Percentiles rank a stretch among this genome's conserved stretches.
Conservation (phyloP, 2,113 vertebrate genomes). For the Myrmophylax atrothorax region DNA sequence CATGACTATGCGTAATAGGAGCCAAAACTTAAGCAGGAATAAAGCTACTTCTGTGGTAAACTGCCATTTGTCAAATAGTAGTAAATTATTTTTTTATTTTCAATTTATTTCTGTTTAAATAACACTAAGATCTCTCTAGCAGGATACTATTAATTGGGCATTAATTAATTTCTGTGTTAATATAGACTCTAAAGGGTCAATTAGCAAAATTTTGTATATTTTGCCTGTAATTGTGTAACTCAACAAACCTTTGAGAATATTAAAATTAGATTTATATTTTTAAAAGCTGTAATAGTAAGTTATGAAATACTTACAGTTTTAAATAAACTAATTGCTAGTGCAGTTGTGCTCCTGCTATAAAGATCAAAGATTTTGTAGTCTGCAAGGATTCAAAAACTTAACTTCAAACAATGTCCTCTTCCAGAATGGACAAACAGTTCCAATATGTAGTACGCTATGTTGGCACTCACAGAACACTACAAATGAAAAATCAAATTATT, state of each 20-base stretch:
- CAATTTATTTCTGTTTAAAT: neutral
- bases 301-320: neutral
- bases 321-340: neutral
- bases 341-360: neutral
- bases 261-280: slow-evolving; percentile 13
- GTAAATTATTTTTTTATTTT: neutral
- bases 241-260: neutral
- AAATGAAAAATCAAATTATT: slow-evolving; percentile 15
- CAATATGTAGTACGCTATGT: neutral
- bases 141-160: neutral
- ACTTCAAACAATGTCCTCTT: neutral
- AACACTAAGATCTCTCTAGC: neutral
- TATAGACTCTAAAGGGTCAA: neutral
- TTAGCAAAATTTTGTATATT: neutral
- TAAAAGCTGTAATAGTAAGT: neutral
- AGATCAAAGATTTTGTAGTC: neutral
- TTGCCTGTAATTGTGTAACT: neutral
- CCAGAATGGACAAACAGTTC: neutral
- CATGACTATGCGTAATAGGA: neutral
- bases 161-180: neutral
- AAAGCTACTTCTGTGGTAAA: neutral
- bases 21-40: neutral
- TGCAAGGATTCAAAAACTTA: neutral
- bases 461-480: slow-evolving; percentile 74
- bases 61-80: neutral